A percentile compares a stretch with the other conserved stretches of the same genome.
These are phyloP conservation scores for Lysandra coridon DNA, from an alignment of 2,888 invertebrate genomes.

Conservation along the genomic window DNA sequence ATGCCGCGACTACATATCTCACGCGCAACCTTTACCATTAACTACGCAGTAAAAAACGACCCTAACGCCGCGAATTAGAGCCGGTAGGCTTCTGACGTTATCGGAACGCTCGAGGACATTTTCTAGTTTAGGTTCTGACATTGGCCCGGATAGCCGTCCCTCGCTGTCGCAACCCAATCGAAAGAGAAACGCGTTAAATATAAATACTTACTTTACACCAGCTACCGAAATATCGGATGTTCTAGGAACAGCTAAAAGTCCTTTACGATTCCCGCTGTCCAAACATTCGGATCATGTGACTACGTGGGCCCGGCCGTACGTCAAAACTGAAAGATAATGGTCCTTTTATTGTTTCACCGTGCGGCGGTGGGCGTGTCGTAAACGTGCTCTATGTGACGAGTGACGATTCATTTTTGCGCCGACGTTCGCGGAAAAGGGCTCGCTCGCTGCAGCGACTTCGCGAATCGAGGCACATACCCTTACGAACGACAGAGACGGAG, in stretches of 20 bases:
- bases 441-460: slow-evolving; percentile 32
- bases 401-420: slow-evolving; percentile 56
- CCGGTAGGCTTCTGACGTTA: slow-evolving; percentile 56
- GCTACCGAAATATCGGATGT: neutral
- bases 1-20: slow-evolving; percentile 80
- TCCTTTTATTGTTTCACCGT: slow-evolving; percentile 58
- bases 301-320: slow-evolving; percentile 54
- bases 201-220: neutral
- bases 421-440: slow-evolving; percentile 53
- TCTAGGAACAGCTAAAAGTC: slow-evolving; percentile 4
- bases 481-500: neutral
- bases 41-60: slow-evolving; percentile 50
- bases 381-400: slow-evolving; percentile 53
- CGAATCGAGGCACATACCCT: neutral
- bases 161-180: slow-evolving; percentile 39
- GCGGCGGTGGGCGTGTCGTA: slow-evolving; percentile 65
- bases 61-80: slow-evolving; percentile 53
- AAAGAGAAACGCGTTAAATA: slow-evolving; percentile 1
- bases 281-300: slow-evolving; percentile 56
- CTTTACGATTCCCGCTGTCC: slow-evolving; percentile 55
- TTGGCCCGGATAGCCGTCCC: slow-evolving; percentile 78
- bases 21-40: slow-evolving; percentile 72
- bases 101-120: slow-evolving; percentile 79
- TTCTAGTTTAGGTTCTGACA: slow-evolving; percentile 80
- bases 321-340: slow-evolving; percentile 56